Conservation (phyloP, 1,140 invertebrate genomes). For the Phortica variegata region DNA sequence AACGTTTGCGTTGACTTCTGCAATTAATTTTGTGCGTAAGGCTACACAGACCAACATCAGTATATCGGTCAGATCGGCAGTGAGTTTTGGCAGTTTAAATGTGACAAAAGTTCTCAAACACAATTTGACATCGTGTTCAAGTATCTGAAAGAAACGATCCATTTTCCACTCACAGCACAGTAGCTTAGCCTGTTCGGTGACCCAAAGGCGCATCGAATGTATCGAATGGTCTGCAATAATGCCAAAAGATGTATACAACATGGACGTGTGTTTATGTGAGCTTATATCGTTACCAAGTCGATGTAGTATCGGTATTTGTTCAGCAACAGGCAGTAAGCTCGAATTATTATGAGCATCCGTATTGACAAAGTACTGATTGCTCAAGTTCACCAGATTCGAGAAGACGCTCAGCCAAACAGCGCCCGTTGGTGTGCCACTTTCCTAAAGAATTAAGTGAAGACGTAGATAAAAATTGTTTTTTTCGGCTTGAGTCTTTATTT, state of each 20-base stretch:
- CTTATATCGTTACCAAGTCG: conserved; percentile 61
- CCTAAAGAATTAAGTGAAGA: conserved; percentile 14
- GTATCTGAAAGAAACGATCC: conserved; percentile 64
- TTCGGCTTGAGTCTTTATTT: background rate
- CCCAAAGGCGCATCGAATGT: conserved; percentile 74
- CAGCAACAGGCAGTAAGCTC: conserved; percentile 72
- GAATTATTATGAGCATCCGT: conserved; percentile 44
- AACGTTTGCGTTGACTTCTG: conserved; percentile 73
- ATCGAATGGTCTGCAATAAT: conserved; percentile 68
- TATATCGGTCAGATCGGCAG: conserved; percentile 57
- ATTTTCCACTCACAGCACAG: conserved; percentile 74
- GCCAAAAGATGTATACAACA: background rate
- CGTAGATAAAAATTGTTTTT: no score
- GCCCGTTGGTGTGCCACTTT: conserved; percentile 39
- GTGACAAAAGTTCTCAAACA: conserved; percentile 67
- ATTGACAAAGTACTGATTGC: conserved; percentile 47
- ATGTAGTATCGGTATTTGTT: conserved; percentile 78
- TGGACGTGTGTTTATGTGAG: background rate
- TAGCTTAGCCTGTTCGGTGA: conserved; percentile 66
- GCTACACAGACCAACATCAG: conserved; percentile 68
- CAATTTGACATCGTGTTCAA: conserved; percentile 67
- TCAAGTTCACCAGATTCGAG: conserved; percentile 41
- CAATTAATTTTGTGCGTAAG: conserved; percentile 74
- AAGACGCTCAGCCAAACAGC: conserved; percentile 49
- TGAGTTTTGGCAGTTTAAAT: conserved; percentile 62